Conservation (phyloP, 1,140 invertebrate genomes). For the Scaptodrosophila lebanonensis region DNA sequence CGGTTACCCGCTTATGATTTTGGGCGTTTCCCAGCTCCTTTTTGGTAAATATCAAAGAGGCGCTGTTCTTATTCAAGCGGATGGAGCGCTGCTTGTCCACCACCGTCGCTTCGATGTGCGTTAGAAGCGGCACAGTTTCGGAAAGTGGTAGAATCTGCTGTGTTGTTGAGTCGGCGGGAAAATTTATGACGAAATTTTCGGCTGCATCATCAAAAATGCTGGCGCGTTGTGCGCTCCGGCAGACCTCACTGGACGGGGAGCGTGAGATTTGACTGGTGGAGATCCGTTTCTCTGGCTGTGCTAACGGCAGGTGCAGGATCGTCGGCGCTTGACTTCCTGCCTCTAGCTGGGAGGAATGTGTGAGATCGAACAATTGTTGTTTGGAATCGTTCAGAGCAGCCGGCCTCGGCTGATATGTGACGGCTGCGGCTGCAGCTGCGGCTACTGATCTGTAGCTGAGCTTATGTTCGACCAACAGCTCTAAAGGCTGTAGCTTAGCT, state of each 20-base stretch:
- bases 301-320: too few species aligned
- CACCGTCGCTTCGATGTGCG: constrained; percentile 66
- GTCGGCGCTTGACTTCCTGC: too few species aligned
- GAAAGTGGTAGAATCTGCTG: constrained; percentile 63
- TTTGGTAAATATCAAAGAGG: constrained; percentile 70
- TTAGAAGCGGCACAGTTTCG: constrained; percentile 70
- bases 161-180: constrained; percentile 70
- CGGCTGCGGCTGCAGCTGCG: constrained; percentile 35
- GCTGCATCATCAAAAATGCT: constrained; percentile 68
- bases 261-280: constrained; percentile 31
- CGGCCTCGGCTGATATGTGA: constrained; percentile 6
- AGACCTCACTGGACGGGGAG: constrained; percentile 54
- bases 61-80: constrained; percentile 67
- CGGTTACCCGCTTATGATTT: neutral
- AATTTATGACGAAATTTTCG: constrained; percentile 72
- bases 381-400: constrained; percentile 9
- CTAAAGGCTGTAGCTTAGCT: constrained; percentile 52
- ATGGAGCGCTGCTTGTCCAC: constrained; percentile 68
- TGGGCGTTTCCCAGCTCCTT: constrained; percentile 48
- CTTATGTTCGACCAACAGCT: constrained; percentile 64
- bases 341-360: constrained; percentile 22
- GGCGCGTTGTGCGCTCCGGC: constrained; percentile 28
- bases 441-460: constrained; percentile 57
- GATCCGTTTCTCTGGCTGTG: constrained; percentile 10
- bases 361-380: constrained; percentile 23